Evolutionary conservation across 2,113 vertebrate genomes (phyloP), one percentile per base, ranked within the genome.

Genomic region (Rissa tridactyla): DNA sequence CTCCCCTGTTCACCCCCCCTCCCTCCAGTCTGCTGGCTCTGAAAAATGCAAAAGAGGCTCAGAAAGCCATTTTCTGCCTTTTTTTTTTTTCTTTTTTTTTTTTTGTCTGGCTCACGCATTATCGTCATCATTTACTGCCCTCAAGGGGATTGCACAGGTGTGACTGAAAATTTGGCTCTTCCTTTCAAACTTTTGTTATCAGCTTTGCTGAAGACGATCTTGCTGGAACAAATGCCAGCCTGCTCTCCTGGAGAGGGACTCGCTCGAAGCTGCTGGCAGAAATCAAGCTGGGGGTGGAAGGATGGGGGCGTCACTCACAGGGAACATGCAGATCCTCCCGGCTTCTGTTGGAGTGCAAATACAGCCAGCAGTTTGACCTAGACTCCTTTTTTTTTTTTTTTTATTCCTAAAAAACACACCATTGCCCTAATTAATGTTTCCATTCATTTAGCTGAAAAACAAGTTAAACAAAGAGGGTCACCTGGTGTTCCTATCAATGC

Each of bases 91-190:
- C 36, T 38, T 38, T 38, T 61, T 78, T 46, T 92, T 88, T 93
- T 87, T 54, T 52, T 86, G 79, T 92, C 93, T 95, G 95, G 88
- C 94, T 96, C 65, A 30, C 40, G 69, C 92, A 89, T 96, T 95
- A 96, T 68, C 95, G 51, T 92, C 92, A 92, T 94, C 96, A 95
- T 78, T 96, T 92, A 93, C 89, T 94, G 94, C 93, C 95, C 94
- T 96, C 90, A 19, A 95, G 94, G 91, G 92, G 92, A 94, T 94
- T 92, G 95, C 94, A 91, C 89, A 95, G 95, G 90, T 91, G 93
- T 90, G 94, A 94, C 84, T 93, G 85, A 84, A 90, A 95, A 92
- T 95, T 94, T 95, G 96, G 96, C 91, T 94, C 91, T 96, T 92
- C 86, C 95, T 90, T 94, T 86, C 25, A 70, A 96, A 96, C 87